Evolutionary conservation across 2,888 invertebrate genomes (phyloP), one percentile per base, ranked within the genome.

Genomic region (Hyposoter dolosus): DNA sequence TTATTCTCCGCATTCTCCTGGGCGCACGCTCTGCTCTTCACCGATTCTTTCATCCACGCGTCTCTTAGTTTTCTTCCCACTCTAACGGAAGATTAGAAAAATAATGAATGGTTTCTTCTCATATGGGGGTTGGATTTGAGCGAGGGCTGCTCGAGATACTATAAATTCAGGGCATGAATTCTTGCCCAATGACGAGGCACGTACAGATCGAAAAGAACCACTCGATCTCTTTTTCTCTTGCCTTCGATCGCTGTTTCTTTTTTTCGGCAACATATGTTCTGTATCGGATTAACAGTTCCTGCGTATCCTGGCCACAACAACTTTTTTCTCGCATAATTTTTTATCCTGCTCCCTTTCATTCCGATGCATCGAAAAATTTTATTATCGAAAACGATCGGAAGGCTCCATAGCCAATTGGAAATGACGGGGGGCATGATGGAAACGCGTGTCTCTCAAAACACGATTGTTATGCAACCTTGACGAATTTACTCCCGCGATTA

Each of bases 221-320:
- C 9, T 90, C 90, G 89, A 90, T 89, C 82, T 43, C 28, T 68
- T 19, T 47, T 17, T 50, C n/a, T 50, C n/a, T 1, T n/a, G 43
- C 15, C n/a, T 35, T n/a, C 71, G 68, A 17, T 47, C 72, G 19
- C 47, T 88, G 89, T 89, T 83, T 47, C 47, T 71, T 75, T 69
- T 53, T 89, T 89, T 89, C 81, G 63, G 90, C 87, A 92, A 91
- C 93, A 93, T 93, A 93, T 93, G 93, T 91, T 89, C 90, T 91
- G 90, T 91, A 91, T 86, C 43, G 78, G 65, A 50, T 60, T 72
- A 82, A 71, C 47, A 15, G 12, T 68, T 35, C 47, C 50, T 84
- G 86, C 85, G 71, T 74, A 76, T 88, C 65, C 65, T 72, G 53
- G 82, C 72, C 71, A 82, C 83, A 82, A 17, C 45, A 47, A 80